These are phyloP conservation scores for Nemapogon koenigi DNA, from an alignment of 2,888 invertebrate species.

Conservation along the genomic window DNA sequence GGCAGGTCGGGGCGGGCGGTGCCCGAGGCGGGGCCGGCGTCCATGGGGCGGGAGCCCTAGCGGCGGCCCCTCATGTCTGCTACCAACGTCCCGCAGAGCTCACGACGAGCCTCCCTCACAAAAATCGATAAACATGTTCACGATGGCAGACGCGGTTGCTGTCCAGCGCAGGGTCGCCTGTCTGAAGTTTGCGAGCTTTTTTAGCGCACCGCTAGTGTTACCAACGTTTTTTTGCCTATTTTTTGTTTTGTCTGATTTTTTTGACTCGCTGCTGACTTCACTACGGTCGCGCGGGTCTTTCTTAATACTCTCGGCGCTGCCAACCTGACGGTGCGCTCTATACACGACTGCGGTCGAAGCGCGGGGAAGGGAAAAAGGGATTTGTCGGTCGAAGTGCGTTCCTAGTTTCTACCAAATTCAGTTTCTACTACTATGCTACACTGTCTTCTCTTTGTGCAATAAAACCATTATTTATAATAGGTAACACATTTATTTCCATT, in stretches of 20 bases:
- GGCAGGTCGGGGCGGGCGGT: slow-evolving; percentile 60
- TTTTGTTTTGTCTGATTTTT: slow-evolving; percentile 65
- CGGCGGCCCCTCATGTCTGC: slow-evolving; percentile 59
- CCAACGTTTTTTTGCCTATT: slow-evolving; percentile 65
- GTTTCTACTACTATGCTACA: too few species aligned
- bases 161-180: slow-evolving; percentile 67
- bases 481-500: too few species aligned
- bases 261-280: slow-evolving; percentile 35
- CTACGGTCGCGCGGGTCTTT: slow-evolving; percentile 51
- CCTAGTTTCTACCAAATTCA: too few species aligned
- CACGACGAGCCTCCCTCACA: slow-evolving; percentile 67
- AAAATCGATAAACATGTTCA: slow-evolving; percentile 68
- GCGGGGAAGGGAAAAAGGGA: too few species aligned
- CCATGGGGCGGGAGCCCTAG: slow-evolving; percentile 60
- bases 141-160: slow-evolving; percentile 65
- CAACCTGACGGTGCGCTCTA: too few species aligned
- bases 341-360: too few species aligned
- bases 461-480: too few species aligned
- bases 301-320: slow-evolving; percentile 43
- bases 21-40: slow-evolving; percentile 53
- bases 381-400: too few species aligned
- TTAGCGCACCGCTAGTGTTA: slow-evolving; percentile 67
- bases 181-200: slow-evolving; percentile 68
- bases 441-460: too few species aligned
- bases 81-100: too few species aligned